Base-by-base conservation (phyloP, 2,797 vertebrate species). In the Dendrocincla tyrannina region DNA sequence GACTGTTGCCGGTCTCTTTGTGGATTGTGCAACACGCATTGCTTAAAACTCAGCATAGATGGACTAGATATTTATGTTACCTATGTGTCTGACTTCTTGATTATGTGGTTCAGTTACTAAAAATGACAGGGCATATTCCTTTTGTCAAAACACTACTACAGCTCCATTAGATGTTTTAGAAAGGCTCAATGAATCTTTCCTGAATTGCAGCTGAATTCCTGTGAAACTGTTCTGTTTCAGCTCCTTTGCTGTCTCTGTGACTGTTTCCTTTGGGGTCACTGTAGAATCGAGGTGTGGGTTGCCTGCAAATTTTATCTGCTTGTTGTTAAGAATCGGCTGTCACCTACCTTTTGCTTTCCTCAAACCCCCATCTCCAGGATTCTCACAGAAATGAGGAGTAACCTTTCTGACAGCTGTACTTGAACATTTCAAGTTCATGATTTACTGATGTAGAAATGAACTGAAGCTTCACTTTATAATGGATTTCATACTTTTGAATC, bases 401-500 rank as follows among this genome's bases (percentile, higher is more conserved):
- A 49, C 47, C 23, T 73, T 89, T 79, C 63, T 79, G 35, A 85
- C n/a, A 91, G 35, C 25, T 59, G 18, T 18, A 87, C n/a, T n/a
- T n/a, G n/a, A n/a, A n/a, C n/a, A n/a, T n/a, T 76, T 73, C 42
- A 89, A 70, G 42, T 55, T 89, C 12, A 6, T 70, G 35, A 91
- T 92, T 47, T 76, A 58, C 58, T 64, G 35, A 17, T 76, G 47
- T 67, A 79, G 81, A 92, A 92, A 85, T 85, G 42, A 82, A 73
- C 10, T 56, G 27, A 35, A 91, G 17, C 41, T 89, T 32, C 8
- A 59, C 30, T 69, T 87, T 49, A 41, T 66, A 92, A 75, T 47
- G 56, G 42, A 89, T 92, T 93, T 91, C 28, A 87, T 77, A 30
- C n/a, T 76, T 89, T 42, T 69, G 25, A 82, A 60, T 95, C 44